Evolutionary conservation across 37 sponge, comb jelly and placozoan species (phyloP).

Genomic region (Theonella swinhoei): DNA sequence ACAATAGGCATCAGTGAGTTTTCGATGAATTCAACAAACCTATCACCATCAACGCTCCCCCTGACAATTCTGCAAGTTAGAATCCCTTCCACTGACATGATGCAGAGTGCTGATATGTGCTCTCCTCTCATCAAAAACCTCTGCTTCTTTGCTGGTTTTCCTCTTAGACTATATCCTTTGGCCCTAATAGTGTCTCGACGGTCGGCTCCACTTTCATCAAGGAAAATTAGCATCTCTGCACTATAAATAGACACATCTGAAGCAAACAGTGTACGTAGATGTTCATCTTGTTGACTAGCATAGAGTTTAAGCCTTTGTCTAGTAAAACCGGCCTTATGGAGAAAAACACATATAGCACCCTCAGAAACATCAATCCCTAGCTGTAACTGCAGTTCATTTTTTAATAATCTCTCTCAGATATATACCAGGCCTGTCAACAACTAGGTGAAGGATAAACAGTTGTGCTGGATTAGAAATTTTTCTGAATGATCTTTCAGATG

Average conservation of each 20-base stretch:
- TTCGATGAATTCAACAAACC: neutral
- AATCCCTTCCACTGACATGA: slow-evolving; percentile 15
- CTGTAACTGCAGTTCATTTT: neutral
- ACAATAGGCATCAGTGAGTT: slow-evolving; percentile 4
- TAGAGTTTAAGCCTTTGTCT: slow-evolving; percentile 4
- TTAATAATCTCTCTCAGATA: slow-evolving; percentile 21
- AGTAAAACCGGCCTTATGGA: slow-evolving; percentile 12
- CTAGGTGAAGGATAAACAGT: slow-evolving; percentile 15
- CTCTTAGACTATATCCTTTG: slow-evolving; percentile 30
- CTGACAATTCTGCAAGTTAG: slow-evolving; percentile 22
- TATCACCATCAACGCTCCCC: slow-evolving; percentile 25
- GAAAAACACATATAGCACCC: slow-evolving; percentile 13
- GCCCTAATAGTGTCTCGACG: slow-evolving; percentile 5
- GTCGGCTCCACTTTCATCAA: slow-evolving; percentile 49
- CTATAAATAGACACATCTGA: slow-evolving; percentile 29
- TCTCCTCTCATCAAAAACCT: slow-evolving; percentile 27
- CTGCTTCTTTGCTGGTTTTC: slow-evolving; percentile 18
- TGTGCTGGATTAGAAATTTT: slow-evolving; percentile 18
- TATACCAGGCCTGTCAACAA: slow-evolving; percentile 27
- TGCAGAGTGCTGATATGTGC: slow-evolving; percentile 16
- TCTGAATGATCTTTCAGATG: neutral
- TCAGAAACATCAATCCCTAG: neutral
- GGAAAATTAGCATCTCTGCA: slow-evolving; percentile 26
- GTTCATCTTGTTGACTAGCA: slow-evolving; percentile 7
- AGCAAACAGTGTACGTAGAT: neutral